phyloP scores from a whole-genome alignment of 2,113 vertebrate species.

The Sinocyclocheilus anophthalmus region DNA sequence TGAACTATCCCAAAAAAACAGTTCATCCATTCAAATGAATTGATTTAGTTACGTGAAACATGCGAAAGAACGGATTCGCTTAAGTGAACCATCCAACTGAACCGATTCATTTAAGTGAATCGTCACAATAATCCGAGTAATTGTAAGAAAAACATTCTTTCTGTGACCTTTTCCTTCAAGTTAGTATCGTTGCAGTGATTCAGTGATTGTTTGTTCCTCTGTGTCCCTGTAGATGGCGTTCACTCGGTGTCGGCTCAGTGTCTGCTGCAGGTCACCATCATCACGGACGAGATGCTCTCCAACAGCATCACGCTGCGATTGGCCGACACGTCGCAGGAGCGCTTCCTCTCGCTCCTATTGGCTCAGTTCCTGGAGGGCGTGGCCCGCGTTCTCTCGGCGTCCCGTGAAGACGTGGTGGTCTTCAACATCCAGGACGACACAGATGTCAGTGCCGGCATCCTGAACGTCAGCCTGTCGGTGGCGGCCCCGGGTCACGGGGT shows the following conservation, averaged over 20 bases:
- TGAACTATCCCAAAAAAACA: too few species aligned
- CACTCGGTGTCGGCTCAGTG: constrained; percentile 91
- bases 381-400: constrained; percentile 84
- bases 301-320: constrained; percentile 94
- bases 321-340: constrained; percentile 91
- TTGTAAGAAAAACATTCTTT: not conserved
- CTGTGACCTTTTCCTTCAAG: not conserved
- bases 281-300: constrained; percentile 96
- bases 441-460: constrained; percentile 85
- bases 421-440: constrained; percentile 94
- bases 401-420: constrained; percentile 85
- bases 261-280: constrained; percentile 89
- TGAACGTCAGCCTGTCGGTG: constrained; percentile 94
- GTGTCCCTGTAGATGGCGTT: constrained; percentile 79
- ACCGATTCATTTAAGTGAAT: too few species aligned
- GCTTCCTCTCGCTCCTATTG: constrained; percentile 89
- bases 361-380: constrained; percentile 90
- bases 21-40: too few species aligned
- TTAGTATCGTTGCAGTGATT: not conserved
- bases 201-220: not conserved
- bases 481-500: constrained; percentile 65
- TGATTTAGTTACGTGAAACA: too few species aligned
- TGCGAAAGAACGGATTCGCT: too few species aligned
- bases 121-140: too few species aligned
- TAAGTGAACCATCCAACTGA: too few species aligned